Evolutionary conservation across 2,113 vertebrate species (phyloP), one percentile per base, ranked within the genome.

Genomic region (Proterorhinus semilunaris): DNA sequence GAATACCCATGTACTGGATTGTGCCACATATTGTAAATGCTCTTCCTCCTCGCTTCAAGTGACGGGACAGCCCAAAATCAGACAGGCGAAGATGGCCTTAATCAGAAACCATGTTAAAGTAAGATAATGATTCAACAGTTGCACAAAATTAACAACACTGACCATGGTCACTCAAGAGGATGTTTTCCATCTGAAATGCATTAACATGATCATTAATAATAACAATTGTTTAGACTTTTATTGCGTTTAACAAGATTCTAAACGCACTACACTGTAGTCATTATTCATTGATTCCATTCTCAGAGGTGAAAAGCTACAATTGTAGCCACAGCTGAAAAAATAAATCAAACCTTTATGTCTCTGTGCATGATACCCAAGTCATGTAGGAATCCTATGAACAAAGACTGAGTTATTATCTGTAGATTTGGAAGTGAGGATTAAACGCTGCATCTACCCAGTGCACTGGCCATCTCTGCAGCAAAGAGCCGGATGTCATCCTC

Each of bases 1-100:
- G 59, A 89, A 94, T 89, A 97, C 96, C 95, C 95, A 97, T 98
- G 85, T 96, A 97, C 6, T 96, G 95, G 74, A 98, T 93, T 2
- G 95, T 97, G 47, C 95, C 96, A 43, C 95, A 98, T 86, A 96
- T 95, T 0, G 95, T 97, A 79, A 93, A 93, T 1, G 95, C 92
- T 80, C 80, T 86, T 64, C 91, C 90, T 0, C 95, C 95, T 69
- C 86, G 91, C 62, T 83, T 79, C 57, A 97, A 85, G 53, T 94
- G 91, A 5, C 92, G 87, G 2, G 94, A 94, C 66, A 97, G 91
- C 16, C 96, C 95, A 0, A 98, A 98, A 72, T 97, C 96, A 0
- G 95, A 93, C 86, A 97, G 86, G 46, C 94, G 95, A 75, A 97
- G 89, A 80, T 97, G 95, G 59, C 96, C 96, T 98, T 79, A 53